phyloP scores from a whole-genome alignment of 1,140 invertebrate genomes.

The Drosophila repleta region DNA sequence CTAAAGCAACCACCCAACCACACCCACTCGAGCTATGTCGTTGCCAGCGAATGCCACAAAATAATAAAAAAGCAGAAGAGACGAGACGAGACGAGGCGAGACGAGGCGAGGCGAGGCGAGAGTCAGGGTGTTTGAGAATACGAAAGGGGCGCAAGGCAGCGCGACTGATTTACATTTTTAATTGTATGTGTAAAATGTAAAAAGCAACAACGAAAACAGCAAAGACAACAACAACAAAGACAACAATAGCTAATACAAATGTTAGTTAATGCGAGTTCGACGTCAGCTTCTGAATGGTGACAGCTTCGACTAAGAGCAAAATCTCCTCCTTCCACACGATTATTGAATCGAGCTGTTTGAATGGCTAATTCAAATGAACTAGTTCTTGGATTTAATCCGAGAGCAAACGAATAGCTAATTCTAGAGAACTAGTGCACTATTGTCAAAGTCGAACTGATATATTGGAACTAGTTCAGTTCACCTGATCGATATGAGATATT shows the following conservation, averaged over 20 bases:
- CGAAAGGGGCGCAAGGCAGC: conserved; percentile 34
- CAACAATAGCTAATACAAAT: neutral
- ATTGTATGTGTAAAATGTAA: conserved; percentile 64
- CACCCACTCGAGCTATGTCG: conserved; percentile 13
- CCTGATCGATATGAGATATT: too few species aligned
- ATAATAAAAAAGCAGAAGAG: too few species aligned
- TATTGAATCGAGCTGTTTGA: too few species aligned
- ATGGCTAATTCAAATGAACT: too few species aligned
- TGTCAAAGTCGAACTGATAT: too few species aligned
- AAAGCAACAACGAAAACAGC: conserved; percentile 8
- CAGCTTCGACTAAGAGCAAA: too few species aligned
- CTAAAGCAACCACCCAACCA: conserved; percentile 43
- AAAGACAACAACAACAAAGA: neutral
- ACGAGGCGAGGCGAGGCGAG: too few species aligned
- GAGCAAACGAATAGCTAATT: too few species aligned
- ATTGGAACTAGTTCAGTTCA: too few species aligned
- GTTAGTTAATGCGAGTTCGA: conserved; percentile 14
- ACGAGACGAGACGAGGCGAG: too few species aligned
- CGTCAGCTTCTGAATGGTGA: neutral
- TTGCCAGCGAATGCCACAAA: conserved; percentile 11
- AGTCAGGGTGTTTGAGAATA: neutral
- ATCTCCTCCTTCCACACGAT: neutral
- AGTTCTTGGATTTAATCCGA: too few species aligned
- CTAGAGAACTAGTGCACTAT: too few species aligned
- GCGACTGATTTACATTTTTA: conserved; percentile 80